Base-by-base conservation (phyloP, 30 jellyfish, hydroid and myxozoan genomes). In the Catostylus mosaicus region DNA sequence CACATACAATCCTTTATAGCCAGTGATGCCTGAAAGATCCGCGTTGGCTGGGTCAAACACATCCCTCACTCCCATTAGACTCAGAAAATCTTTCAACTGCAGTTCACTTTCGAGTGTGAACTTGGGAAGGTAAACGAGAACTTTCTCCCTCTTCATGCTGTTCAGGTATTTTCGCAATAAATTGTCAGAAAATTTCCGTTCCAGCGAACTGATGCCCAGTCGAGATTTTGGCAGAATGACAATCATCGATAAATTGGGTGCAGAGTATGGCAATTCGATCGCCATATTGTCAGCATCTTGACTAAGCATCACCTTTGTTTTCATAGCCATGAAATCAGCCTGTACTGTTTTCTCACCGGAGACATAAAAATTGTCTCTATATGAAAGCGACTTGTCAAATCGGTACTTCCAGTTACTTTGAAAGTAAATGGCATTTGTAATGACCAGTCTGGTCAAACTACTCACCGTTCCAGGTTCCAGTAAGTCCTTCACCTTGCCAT, bases 391-490 rank as follows among this genome's bases (percentile, higher is more conserved):
- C 33, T 75, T 47, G 56, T 86, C 86, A 65, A 86, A 86, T 26
- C 68, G 72, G 72, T 64, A 40, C 59, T 75, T 67, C 96, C 96
- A 86, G 76, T 75, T 56, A 31, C 89, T 45, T 38, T 86, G 75
- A 87, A 86, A 86, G 37, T 86, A 86, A 51, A 86, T 67, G 34
- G 96, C 96, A 56, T 86, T 86, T 16, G 88, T 75, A 19, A 86
- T 27, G 12, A 86, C 87, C 26, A 86, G 50, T 33, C 96, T 75
- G 12, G 96, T 86, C 26, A 68, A 38, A 18, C 80, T 30, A 1
- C 67, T 80, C 18, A 86, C 47, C 26, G 86, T 32, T 0, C 96
- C 96, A 1, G 38, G 22, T 35, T 68, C 86, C 80, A 86, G 30
- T 43, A 86, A 75, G 19, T 86, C 90, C 56, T 73, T 65, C 30